phyloP scores from a whole-genome alignment of 2,888 invertebrate genomes.

The Drosophila picticornis region DNA sequence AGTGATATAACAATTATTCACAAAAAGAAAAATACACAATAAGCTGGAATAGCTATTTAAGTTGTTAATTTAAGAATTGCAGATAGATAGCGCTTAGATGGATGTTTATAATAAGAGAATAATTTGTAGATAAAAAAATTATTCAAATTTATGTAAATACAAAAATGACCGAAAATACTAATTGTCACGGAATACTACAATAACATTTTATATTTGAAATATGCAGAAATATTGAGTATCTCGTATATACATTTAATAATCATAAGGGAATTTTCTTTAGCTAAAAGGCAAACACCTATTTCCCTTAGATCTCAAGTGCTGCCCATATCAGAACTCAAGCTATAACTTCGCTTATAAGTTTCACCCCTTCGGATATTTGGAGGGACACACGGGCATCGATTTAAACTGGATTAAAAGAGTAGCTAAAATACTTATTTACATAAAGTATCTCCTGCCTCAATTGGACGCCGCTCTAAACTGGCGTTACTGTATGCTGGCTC shows the following conservation, averaged over 20 bases:
- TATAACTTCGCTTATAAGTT: background rate
- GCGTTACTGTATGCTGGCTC: slow-evolving; percentile 62
- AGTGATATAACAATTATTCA: background rate
- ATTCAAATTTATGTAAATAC: background rate
- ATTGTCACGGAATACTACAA: background rate
- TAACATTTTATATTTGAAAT: background rate
- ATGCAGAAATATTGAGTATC: background rate
- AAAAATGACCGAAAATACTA: background rate
- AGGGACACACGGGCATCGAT: slow-evolving; percentile 52
- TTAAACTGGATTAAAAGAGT: slow-evolving; percentile 71
- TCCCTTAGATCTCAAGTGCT: slow-evolving; percentile 18
- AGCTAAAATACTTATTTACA: slow-evolving; percentile 65
- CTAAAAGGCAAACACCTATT: slow-evolving; percentile 5
- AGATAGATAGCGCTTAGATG: background rate
- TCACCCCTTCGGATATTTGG: slow-evolving; percentile 17
- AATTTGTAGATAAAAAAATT: background rate
- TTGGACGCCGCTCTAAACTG: slow-evolving; percentile 58
- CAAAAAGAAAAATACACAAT: background rate
- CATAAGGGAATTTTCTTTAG: background rate
- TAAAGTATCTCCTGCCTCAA: slow-evolving; percentile 63
- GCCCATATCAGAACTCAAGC: slow-evolving; percentile 1
- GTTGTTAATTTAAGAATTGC: background rate
- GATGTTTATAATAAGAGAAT: background rate
- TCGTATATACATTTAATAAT: background rate
- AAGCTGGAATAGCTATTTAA: background rate